phyloP scores from a whole-genome alignment of 2,888 invertebrate species.

The Elysia crispata region DNA sequence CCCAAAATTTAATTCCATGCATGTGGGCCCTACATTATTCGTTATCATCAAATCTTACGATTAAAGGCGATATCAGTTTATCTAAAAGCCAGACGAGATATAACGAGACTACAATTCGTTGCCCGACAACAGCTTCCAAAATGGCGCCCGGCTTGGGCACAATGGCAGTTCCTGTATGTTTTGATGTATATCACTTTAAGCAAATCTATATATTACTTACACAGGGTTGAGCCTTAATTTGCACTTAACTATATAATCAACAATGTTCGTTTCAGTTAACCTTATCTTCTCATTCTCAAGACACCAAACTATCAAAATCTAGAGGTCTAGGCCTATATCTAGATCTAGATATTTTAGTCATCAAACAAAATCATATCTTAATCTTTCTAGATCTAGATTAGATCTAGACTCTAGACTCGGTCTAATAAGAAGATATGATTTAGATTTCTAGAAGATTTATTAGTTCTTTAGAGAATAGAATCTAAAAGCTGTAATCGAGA shows the following conservation, averaged over 20 bases:
- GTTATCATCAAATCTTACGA: not conserved
- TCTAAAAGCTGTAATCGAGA: too few species aligned
- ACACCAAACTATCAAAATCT: not conserved
- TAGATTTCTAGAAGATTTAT: not conserved
- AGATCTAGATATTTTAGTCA: too few species aligned
- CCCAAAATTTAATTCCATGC: not conserved
- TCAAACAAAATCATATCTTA: too few species aligned
- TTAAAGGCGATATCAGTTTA: not conserved
- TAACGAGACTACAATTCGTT: conserved; percentile 13
- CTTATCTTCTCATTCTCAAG: too few species aligned
- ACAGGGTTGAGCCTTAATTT: not conserved
- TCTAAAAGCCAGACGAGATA: not conserved
- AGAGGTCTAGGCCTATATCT: not conserved
- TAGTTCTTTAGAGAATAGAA: not conserved
- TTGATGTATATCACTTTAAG: not conserved
- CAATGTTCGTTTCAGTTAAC: too few species aligned
- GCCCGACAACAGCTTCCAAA: conserved; percentile 32
- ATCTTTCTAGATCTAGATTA: conserved; percentile 23
- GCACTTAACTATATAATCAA: too few species aligned
- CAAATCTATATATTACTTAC: not conserved
- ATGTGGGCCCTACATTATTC: not conserved
- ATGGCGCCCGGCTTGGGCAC: conserved; percentile 31
- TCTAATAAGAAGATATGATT: not conserved
- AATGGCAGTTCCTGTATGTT: conserved; percentile 20
- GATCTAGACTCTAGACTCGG: not conserved